Percentiles rank a stretch among this genome's conserved stretches.
phyloP scores from a whole-genome alignment of 2,888 invertebrate genomes.

The Pyrocoelia pectoralis region DNA sequence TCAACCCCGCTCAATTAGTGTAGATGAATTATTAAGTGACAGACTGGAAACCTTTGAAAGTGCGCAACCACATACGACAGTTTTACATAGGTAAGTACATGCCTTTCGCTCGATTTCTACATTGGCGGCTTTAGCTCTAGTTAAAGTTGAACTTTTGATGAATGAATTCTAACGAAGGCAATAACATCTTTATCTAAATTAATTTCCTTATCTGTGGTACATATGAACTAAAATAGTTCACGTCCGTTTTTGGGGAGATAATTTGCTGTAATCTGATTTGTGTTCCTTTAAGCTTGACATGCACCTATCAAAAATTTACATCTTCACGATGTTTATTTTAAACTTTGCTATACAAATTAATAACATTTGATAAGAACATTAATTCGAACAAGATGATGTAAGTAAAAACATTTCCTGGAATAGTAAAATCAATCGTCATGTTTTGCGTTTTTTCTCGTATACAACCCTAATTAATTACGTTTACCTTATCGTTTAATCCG shows the following conservation, averaged over 20 bases:
- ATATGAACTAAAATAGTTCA: neutral
- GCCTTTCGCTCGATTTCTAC: neutral
- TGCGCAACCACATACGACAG: conserved; percentile 30
- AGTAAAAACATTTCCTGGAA: no score
- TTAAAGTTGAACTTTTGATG: neutral
- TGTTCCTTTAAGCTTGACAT: neutral
- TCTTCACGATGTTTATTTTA: neutral
- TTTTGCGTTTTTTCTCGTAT: no score
- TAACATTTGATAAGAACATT: neutral
- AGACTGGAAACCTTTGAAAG: conserved; percentile 25
- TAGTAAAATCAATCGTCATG: no score
- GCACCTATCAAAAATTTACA: neutral
- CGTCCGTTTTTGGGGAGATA: neutral
- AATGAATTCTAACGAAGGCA: neutral
- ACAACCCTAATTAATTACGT: no score
- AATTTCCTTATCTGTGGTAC: conserved; percentile 5
- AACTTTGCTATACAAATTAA: neutral
- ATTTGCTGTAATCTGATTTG: neutral
- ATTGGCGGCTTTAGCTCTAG: neutral
- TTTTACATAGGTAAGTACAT: conserved; percentile 35
- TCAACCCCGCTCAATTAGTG: conserved; percentile 31
- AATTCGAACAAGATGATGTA: no score
- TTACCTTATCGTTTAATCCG: no score
- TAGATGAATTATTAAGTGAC: conserved; percentile 22
- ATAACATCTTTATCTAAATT: conserved; percentile 4